Conservation (phyloP, 35 echinoderm and acorn worm genomes). For the Hemicentrotus pulcherrimus region DNA sequence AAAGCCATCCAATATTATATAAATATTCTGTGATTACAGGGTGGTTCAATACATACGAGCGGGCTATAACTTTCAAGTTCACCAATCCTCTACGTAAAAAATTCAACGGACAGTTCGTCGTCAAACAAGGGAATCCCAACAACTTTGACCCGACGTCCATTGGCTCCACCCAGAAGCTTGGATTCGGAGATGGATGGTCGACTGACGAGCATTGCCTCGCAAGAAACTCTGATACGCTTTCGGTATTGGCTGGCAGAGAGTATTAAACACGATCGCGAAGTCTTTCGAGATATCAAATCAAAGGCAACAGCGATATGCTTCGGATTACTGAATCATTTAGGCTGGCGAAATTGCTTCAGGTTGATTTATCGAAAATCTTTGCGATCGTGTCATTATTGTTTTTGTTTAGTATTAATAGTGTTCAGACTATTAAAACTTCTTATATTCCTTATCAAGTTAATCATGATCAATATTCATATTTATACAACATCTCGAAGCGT, state of each 20-base stretch:
- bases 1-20: too few relatives aligned
- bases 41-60: constrained; percentile 58
- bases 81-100: constrained; percentile 53
- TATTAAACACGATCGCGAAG: background rate
- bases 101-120: background rate
- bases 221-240: constrained; percentile 30
- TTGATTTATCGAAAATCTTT: too few relatives aligned
- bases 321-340: too few relatives aligned
- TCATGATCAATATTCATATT: too few relatives aligned
- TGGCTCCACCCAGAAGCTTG: constrained; percentile 37
- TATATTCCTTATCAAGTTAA: too few relatives aligned
- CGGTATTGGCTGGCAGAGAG: background rate
- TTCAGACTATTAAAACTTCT: too few relatives aligned
- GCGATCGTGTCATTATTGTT: too few relatives aligned
- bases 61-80: constrained; percentile 53
- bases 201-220: constrained; percentile 38
- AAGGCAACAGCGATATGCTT: too few relatives aligned
- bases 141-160: constrained; percentile 35
- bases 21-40: constrained; percentile 39
- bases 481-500: too few relatives aligned
- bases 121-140: constrained; percentile 46
- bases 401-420: too few relatives aligned
- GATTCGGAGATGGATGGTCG: constrained; percentile 47
- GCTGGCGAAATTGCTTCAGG: too few relatives aligned
- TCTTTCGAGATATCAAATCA: too few relatives aligned